A percentile compares a stretch with the other conserved stretches of the same genome.
These are phyloP conservation scores for Anodontia alba DNA, from an alignment of 2,888 invertebrate species.

Conservation along the genomic window DNA sequence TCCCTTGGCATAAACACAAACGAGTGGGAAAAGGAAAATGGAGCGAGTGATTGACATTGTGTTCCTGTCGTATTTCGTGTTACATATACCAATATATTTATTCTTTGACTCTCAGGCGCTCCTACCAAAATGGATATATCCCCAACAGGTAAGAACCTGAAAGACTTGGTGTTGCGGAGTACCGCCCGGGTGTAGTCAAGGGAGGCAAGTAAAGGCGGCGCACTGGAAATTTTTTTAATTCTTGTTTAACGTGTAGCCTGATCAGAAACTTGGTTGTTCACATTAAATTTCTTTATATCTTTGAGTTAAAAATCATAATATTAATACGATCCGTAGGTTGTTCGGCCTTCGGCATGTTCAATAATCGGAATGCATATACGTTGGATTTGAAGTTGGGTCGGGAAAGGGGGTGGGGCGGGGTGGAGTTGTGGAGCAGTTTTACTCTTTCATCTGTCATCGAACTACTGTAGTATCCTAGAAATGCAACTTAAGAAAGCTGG, in stretches of 20 bases:
- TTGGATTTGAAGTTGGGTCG: too few species aligned
- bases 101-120: constrained; percentile 74
- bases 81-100: constrained; percentile 75
- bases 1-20: not conserved
- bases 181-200: not conserved
- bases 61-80: constrained; percentile 73
- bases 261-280: not conserved
- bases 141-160: constrained; percentile 61
- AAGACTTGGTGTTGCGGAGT: not conserved
- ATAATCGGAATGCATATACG: too few species aligned
- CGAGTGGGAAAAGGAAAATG: constrained; percentile 16
- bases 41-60: constrained; percentile 64
- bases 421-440: too few species aligned
- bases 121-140: constrained; percentile 66
- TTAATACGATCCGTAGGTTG: not conserved
- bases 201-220: not conserved
- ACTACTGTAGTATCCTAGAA: too few species aligned
- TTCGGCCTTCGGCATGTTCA: too few species aligned
- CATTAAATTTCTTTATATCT: not conserved
- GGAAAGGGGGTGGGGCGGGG: too few species aligned
- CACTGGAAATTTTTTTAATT: not conserved
- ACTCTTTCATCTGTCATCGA: too few species aligned
- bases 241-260: not conserved
- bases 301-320: not conserved
- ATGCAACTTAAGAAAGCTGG: too few species aligned